These are phyloP conservation scores for Holacanthus passer DNA, from an alignment of 2,113 vertebrate species.

Conservation along the genomic window DNA sequence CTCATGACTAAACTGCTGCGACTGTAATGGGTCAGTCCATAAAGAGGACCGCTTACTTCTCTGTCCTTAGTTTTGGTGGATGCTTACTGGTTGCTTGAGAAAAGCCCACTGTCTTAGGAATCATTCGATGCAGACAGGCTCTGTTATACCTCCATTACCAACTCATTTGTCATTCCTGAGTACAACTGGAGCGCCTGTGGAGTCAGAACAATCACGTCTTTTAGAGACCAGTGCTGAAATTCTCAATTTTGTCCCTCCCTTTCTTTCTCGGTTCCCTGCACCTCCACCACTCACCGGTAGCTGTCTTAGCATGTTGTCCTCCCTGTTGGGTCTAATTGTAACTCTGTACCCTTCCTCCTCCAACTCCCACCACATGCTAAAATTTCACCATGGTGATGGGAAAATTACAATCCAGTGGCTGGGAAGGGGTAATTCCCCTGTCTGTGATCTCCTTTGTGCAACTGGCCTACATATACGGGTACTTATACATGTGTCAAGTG, in stretches of 20 bases:
- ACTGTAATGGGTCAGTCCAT: constrained; percentile 1
- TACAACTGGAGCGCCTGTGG: constrained; percentile 20
- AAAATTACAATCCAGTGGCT: constrained; percentile 65
- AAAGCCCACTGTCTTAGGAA: constrained; percentile 28
- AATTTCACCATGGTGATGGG: constrained; percentile 67
- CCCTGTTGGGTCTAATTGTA: constrained; percentile 64
- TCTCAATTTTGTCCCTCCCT: not conserved
- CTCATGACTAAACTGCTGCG: constrained; percentile 24
- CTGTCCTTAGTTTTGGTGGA: constrained; percentile 1
- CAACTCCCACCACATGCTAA: constrained; percentile 66
- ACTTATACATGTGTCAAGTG: constrained; percentile 50
- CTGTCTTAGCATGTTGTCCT: constrained; percentile 41
- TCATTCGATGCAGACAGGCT: constrained; percentile 27
- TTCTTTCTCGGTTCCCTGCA: not conserved
- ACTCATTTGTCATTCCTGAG: constrained; percentile 40
- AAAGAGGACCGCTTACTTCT: constrained; percentile 20
- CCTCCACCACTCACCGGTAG: constrained; percentile 2
- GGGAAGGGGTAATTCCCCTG: constrained; percentile 58
- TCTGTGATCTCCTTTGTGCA: constrained; percentile 48
- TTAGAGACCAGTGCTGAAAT: constrained; percentile 38
- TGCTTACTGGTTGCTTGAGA: constrained; percentile 20
- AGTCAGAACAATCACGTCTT: constrained; percentile 51
- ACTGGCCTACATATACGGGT: constrained; percentile 23
- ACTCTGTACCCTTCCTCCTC: constrained; percentile 52
- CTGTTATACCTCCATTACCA: constrained; percentile 38